Conservation (phyloP, 53 echinoderm and acorn worm genomes). For the Zoroaster sp. region DNA sequence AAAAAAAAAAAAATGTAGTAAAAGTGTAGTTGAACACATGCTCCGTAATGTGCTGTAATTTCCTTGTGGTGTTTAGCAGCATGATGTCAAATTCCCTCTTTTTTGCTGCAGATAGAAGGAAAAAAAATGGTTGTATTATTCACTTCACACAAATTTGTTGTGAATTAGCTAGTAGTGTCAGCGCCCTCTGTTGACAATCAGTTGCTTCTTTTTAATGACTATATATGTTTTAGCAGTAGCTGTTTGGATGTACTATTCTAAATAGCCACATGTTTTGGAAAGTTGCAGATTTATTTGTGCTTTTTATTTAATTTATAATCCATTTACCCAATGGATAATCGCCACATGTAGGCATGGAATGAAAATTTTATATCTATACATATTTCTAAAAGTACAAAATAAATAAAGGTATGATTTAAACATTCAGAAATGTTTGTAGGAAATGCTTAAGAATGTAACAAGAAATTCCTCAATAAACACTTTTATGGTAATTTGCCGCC, state of each 20-base stretch:
- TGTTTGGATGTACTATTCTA: neutral
- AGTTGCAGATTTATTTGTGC: neutral
- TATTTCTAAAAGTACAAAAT: neutral
- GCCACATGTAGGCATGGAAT: neutral
- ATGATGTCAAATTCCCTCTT: neutral
- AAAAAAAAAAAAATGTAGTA: neutral
- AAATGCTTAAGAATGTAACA: too few relatives aligned
- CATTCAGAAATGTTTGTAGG: neutral
- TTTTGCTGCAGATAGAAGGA: neutral
- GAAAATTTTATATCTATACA: neutral
- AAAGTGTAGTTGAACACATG: neutral
- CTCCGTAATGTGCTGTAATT: neutral
- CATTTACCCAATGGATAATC: neutral
- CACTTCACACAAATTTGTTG: neutral
- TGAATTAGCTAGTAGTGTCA: neutral
- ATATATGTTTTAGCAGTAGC: neutral
- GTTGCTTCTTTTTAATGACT: neutral
- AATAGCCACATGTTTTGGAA: neutral
- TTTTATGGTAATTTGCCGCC: too few relatives aligned
- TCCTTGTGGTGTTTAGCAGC: neutral
- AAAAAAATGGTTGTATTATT: neutral
- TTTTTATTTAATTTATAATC: neutral
- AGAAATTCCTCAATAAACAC: too few relatives aligned
- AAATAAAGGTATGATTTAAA: neutral
- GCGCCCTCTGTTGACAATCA: conserved; percentile 39